Conservation (phyloP, 2,797 vertebrate species). For the Phoeniculus purpureus region DNA sequence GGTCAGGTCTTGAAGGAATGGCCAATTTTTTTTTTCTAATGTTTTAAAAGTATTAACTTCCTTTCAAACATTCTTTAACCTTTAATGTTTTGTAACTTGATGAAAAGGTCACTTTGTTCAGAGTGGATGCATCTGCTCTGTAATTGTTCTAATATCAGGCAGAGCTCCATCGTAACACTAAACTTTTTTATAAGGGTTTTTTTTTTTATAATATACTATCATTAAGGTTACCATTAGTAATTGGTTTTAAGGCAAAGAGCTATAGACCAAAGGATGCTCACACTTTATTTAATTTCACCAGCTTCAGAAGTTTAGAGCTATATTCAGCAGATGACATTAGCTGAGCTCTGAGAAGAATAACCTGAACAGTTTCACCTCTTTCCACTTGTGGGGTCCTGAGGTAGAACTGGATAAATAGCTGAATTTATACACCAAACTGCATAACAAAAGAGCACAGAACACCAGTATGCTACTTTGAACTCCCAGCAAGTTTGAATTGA, state of each 20-base stretch:
- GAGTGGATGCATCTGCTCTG: slow-evolving; percentile 70
- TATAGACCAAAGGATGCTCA: slow-evolving; percentile 51
- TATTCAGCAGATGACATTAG: slow-evolving; percentile 34
- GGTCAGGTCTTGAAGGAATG: slow-evolving; percentile 56
- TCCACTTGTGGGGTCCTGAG: background rate
- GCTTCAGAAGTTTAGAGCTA: slow-evolving; percentile 38
- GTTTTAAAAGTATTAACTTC: slow-evolving; percentile 78
- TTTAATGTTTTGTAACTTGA: slow-evolving; percentile 80
- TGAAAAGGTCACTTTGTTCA: slow-evolving; percentile 80
- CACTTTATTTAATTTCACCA: slow-evolving; percentile 61
- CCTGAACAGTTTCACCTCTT: background rate
- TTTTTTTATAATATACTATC: slow-evolving; percentile 2
- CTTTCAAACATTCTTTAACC: slow-evolving; percentile 80
- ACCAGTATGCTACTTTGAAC: background rate
- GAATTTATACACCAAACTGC: background rate
- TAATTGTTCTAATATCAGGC: slow-evolving; percentile 70
- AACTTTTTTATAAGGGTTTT: background rate
- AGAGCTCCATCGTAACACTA: slow-evolving; percentile 60
- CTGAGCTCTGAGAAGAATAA: slow-evolving; percentile 30
- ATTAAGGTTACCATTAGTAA: slow-evolving; percentile 47
- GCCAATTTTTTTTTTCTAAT: slow-evolving; percentile 38
- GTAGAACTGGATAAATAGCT: background rate
- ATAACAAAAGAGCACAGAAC: background rate
- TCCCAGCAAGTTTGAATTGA: background rate
- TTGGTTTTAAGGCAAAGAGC: slow-evolving; percentile 40